These are phyloP conservation scores for Orthosia cruda DNA, from an alignment of 2,888 invertebrate species.

Conservation along the genomic window DNA sequence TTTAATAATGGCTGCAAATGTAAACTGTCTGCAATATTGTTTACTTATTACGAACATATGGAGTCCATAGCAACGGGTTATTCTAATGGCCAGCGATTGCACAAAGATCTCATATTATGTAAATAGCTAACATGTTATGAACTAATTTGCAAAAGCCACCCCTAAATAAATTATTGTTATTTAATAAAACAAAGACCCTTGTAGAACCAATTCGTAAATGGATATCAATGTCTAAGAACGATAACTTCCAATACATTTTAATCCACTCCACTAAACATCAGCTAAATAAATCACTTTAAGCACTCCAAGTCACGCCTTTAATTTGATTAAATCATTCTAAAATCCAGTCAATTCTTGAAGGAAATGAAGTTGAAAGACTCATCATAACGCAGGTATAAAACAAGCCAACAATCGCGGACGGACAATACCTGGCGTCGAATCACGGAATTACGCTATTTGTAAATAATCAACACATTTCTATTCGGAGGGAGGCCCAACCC, in stretches of 20 bases:
- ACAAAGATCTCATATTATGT: neutral
- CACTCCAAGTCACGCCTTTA: slow-evolving; percentile 30
- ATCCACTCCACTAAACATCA: slow-evolving; percentile 41
- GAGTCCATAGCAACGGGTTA: too few species aligned
- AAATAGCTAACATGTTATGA: neutral
- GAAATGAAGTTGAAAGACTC: slow-evolving; percentile 64
- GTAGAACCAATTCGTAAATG: slow-evolving; percentile 35
- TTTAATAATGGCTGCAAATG: too few species aligned
- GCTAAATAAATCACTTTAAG: slow-evolving; percentile 46
- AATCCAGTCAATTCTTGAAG: slow-evolving; percentile 52
- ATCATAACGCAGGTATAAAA: slow-evolving; percentile 64
- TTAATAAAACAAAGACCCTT: neutral
- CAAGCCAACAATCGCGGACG: slow-evolving; percentile 56
- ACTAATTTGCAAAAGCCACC: neutral
- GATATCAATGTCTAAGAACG: slow-evolving; percentile 19
- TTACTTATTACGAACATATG: neutral
- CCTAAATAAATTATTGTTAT: slow-evolving; percentile 26
- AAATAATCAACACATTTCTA: slow-evolving; percentile 85
- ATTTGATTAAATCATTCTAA: slow-evolving; percentile 57
- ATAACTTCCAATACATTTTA: slow-evolving; percentile 41
- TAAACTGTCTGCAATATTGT: neutral
- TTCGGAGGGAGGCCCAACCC: slow-evolving; percentile 73
- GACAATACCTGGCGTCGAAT: slow-evolving; percentile 78
- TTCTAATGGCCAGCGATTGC: neutral
- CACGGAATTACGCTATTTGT: slow-evolving; percentile 81